Evolutionary conservation across 2,113 vertebrate species (phyloP), one percentile per base, ranked within the genome.

Genomic region (Acrocephalus kingi): DNA sequence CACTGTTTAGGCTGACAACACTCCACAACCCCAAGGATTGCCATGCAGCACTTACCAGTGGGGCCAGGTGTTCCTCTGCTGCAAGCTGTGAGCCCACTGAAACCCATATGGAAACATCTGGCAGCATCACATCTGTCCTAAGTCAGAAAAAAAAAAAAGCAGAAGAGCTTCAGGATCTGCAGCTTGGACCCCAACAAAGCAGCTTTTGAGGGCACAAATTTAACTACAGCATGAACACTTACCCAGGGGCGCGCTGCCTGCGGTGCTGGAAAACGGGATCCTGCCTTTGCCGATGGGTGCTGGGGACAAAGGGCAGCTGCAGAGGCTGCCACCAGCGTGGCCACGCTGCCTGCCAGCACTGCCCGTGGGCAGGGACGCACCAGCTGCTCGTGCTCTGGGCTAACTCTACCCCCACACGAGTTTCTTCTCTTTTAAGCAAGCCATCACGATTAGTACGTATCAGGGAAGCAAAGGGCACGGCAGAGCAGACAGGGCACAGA

Each of bases 391-490:
- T 33, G n/a, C 55, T 45, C 62, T 45, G 37, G 31, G 75, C 23
- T 74, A 75, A 56, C 0, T 1, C n/a, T 37, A 31, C n/a, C 43
- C 31, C 31, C 35, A 76, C 3, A 2, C 0, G 5, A 71, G 80
- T 15, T 67, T 82, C 64, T 87, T 89, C 56, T 68, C n/a, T 68
- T 64, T 77, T 8, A 54, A 77, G 59, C 69, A 84, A 92, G 39
- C 69, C 68, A 61, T 33, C n/a, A 10, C 0, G 0, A 58, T 79
- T 33, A 83, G 31, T 43, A 41, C 0, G 0, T 5, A 4, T 23
- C 48, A 23, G 54, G 46, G 87, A 84, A 85, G 78, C 16, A 41
- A 89, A 78, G 2, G 14, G 75, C 62, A 68, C 0, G 2, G 79
- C 54, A 54, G 86, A 66, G 45, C 54, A 55, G 80, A 66, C 12